Evolutionary conservation across 2,797 vertebrate species (phyloP), one percentile per base, ranked within the genome.

Genomic region (Chiropotes sagulatus): DNA sequence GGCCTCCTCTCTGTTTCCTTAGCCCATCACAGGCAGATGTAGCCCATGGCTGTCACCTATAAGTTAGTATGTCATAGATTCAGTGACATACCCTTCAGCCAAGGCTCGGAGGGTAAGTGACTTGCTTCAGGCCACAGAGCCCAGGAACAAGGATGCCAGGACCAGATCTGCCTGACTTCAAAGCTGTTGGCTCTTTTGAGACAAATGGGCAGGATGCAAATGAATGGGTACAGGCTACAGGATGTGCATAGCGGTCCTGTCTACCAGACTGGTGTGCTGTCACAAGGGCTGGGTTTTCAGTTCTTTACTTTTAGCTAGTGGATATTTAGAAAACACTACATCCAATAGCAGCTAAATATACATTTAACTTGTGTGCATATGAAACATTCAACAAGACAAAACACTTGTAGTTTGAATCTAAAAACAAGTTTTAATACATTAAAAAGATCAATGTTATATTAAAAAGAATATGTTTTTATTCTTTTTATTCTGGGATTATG

Each of bases 161-260:
- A 22, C 24, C 36, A 72, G 93, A 36, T 6, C 52, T 39, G n/a
- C 24, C 86, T 36, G 17, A 75, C 44, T n/a, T 80, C 67, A 7
- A 13, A 22, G 70, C 50, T 39, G 39, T 22, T 41, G 85, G 50
- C 33, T 93, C 52, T 58, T 91, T 20, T 7, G 52, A 64, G 79
- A 54, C 33, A 48, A 17, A 50, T 0, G 4, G n/a, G 61, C 36
- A 61, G 30, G 7, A 9, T 52, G 26, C 30, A 33, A 7, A 57
- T 0, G 2, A 24, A 24, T 11, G 41, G 33, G 33, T 0, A 7
- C 4, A 10, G 44, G 80, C n/a, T 52, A 7, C 1, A 20, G 58
- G 39, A n/a, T 15, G 3, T 24, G 39, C 22, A 8, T 2, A 28
- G 26, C 26, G 8, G 73, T 36, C 64, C 4, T n/a, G 26, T 11